Evolutionary conservation across 2,888 invertebrate genomes (phyloP), one percentile per base, ranked within the genome.

Genomic region (Opisthograptis luteolata): DNA sequence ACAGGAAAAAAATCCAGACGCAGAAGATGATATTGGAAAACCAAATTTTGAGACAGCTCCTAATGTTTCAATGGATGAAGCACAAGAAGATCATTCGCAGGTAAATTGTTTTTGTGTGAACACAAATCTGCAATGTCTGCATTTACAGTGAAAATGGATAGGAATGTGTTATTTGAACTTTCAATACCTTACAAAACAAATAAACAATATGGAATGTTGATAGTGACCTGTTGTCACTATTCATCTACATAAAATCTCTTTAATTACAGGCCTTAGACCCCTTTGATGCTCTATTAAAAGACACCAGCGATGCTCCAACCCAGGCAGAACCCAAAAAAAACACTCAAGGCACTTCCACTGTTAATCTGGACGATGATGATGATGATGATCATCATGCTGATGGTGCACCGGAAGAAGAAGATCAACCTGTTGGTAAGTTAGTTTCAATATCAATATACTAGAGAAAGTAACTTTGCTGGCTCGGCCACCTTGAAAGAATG

Each of bases 41-140:
- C 87, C 91, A 17, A 82, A 90, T 61, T 92, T 92, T 81, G 88
- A 92, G 53, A 91, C 91, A 6, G 87, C 92, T 4, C 91, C 92
- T 5, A 85, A 91, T 76, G 64, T 86, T 19, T 77, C 87, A 19
- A 64, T 81, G 30, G 88, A 89, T 34, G 89, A 89, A 42, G 61
- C 77, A 14, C 85, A 87, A 42, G 90, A 89, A 55, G 90, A 90
- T 62, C 87, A 89, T 60, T 81, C 88, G 46, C 84, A 91, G 82
- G 89, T 89, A 64, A 20, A 36, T 25, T 15, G 14, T 1, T 6
- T n/a, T n/a, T n/a, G n/a, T n/a, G n/a, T n/a, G n/a, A n/a, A n/a
- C n/a, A n/a, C n/a, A n/a, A n/a, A n/a, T n/a, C n/a, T n/a, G n/a
- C n/a, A n/a, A n/a, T n/a, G n/a, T n/a, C n/a, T n/a, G n/a, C n/a